Base-by-base conservation (phyloP, 2,797 vertebrate species). In the Apogon talboti region DNA sequence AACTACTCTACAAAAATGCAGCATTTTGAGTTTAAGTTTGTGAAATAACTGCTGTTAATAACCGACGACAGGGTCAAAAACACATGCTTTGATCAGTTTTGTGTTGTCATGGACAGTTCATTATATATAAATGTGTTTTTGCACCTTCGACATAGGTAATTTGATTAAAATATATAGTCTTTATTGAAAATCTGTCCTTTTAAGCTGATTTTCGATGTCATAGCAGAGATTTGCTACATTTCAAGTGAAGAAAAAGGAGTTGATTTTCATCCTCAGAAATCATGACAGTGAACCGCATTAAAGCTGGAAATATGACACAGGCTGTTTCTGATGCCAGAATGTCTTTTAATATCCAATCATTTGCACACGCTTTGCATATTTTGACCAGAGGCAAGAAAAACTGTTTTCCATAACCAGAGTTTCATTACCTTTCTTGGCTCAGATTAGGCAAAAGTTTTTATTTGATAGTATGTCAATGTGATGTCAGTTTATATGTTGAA, bases 351-450 rank as follows among this genome's bases (percentile, higher is more conserved):
- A 66, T 43, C 4, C 8, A 41, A 42, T 30, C 48, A 60, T 53
- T 58, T 35, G 42, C 14, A 35, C 11, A 21, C 0, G 5, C 41
- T 47, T 37, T 0, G 16, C 24, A 28, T 28, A 53, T 40, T 75
- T 16, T 66, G 70, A 35, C 68, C 46, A 46, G 45, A 28, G 46
- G 45, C 55, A 59, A 68, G 18, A 56, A 42, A 47, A 69, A 56
- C 37, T 40, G 30, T 40, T 48, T 59, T 65, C 19, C 11, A 38
- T 56, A 44, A 38, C 16, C 57, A 64, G 24, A 51, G 38, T 48
- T 67, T 72, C 51, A 79, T 74, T 47, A 44, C 38, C 16, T 65
- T 0, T 0, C 44, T 61, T 1, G 1, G 46, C 43, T 28, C 60
- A 24, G 60, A 5, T 1, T 15, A 51, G 24, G 35, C 24, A 33